phyloP scores from a whole-genome alignment of 2,888 invertebrate genomes.

The Erpobdella octoculata region DNA sequence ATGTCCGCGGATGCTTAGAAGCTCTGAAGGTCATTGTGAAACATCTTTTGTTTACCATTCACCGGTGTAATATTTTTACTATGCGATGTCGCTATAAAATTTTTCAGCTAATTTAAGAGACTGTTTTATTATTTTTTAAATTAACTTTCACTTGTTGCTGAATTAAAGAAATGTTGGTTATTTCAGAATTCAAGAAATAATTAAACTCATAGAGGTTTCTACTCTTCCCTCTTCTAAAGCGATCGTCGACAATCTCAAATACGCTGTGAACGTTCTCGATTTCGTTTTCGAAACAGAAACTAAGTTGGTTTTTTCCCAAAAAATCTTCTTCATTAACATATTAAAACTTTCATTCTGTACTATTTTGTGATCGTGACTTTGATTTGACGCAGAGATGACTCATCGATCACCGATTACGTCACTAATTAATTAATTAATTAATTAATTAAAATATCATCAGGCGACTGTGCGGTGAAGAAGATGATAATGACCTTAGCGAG shows the following conservation, averaged over 20 bases:
- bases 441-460: constrained; percentile 10
- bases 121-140: too few relatives aligned
- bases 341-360: neutral
- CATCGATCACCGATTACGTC: neutral
- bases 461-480: constrained; percentile 58
- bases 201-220: neutral
- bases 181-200: neutral
- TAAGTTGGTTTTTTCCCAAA: neutral
- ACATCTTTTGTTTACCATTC: too few relatives aligned
- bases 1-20: too few relatives aligned
- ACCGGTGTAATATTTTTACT: too few relatives aligned
- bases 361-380: neutral
- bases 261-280: neutral
- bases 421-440: neutral
- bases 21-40: too few relatives aligned
- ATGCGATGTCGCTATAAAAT: too few relatives aligned
- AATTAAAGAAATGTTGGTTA: too few relatives aligned
- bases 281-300: constrained; percentile 13
- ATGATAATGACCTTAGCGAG: constrained; percentile 89
- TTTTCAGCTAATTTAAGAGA: too few relatives aligned
- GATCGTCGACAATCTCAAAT: constrained; percentile 9
- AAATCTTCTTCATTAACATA: neutral
- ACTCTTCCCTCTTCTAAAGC: neutral
- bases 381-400: too few relatives aligned
- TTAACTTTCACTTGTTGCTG: too few relatives aligned